Evolutionary conservation across 2,888 invertebrate species (phyloP).

Genomic region (Synergus umbraculus): DNA sequence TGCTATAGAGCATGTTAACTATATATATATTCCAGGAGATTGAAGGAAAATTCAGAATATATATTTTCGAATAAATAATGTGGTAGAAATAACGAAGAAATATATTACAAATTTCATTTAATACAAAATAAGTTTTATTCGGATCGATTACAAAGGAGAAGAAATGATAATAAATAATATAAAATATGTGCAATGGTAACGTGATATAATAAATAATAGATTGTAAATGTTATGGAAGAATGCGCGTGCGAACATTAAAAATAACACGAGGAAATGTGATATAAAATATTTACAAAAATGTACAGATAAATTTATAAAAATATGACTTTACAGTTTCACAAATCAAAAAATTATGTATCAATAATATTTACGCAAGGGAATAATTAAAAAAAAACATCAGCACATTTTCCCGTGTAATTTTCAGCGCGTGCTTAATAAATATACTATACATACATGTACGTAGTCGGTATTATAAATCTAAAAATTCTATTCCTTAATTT

Average conservation of each 20-base stretch:
- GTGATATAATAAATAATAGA: conserved; percentile 73
- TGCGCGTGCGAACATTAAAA: conserved; percentile 67
- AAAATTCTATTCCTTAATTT: background rate
- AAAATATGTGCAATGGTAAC: conserved; percentile 75
- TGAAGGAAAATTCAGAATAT: background rate
- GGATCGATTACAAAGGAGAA: conserved; percentile 68
- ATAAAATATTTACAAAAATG: conserved; percentile 55
- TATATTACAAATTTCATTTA: conserved; percentile 60
- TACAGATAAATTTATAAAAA: conserved; percentile 6
- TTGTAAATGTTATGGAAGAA: conserved; percentile 59
- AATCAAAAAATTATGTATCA: conserved; percentile 32
- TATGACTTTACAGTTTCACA: conserved; percentile 44
- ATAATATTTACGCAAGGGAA: background rate
- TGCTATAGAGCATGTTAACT: background rate
- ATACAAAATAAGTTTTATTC: conserved; percentile 66
- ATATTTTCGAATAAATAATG: no score
- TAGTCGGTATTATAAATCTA: conserved; percentile 15
- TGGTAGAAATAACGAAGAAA: background rate
- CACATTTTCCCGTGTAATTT: background rate
- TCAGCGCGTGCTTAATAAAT: conserved; percentile 1
- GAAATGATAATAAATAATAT: conserved; percentile 73
- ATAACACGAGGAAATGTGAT: conserved; percentile 63
- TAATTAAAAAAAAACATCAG: background rate
- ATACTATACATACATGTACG: background rate
- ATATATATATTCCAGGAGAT: background rate